A percentile compares a stretch with the other conserved stretches of the same genome.
phyloP scores from a whole-genome alignment of 2,113 vertebrate genomes.

The Cephalopholis sonnerati region DNA sequence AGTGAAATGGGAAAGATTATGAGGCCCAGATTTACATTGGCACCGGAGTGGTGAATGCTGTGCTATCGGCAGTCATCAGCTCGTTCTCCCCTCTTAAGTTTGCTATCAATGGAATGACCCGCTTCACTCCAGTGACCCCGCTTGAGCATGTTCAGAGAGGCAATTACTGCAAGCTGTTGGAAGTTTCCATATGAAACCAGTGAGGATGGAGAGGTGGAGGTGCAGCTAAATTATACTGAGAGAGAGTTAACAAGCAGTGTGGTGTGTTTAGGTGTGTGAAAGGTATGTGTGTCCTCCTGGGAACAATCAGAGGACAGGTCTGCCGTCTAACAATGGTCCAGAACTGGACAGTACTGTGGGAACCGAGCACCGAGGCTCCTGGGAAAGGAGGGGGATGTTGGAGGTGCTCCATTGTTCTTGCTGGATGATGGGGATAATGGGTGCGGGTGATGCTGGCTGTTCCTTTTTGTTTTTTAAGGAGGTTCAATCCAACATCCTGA shows the following conservation, averaged over 20 bases:
- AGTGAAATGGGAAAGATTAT: constrained; percentile 51
- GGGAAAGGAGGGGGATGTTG: constrained; percentile 67
- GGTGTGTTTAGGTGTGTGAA: constrained; percentile 33
- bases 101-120: constrained; percentile 45
- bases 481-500: constrained; percentile 76
- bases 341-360: constrained; percentile 73
- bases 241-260: constrained; percentile 17
- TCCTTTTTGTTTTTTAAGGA: constrained; percentile 45
- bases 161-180: constrained; percentile 60
- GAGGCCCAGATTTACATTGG: constrained; percentile 60
- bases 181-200: constrained; percentile 57
- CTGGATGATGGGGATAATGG: constrained; percentile 67
- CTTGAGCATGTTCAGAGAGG: constrained; percentile 17
- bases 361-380: constrained; percentile 61
- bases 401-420: constrained; percentile 73
- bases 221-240: background rate
- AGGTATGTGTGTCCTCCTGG: constrained; percentile 43
- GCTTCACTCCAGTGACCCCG: constrained; percentile 37
- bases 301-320: constrained; percentile 70
- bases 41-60: constrained; percentile 30
- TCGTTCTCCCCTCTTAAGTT: constrained; percentile 37
- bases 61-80: constrained; percentile 59
- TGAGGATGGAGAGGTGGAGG: constrained; percentile 28
- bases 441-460: constrained; percentile 66
- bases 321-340: constrained; percentile 67